A percentile compares a stretch with the other conserved stretches of the same genome.
Evolutionary conservation across 2,888 invertebrate species (phyloP).

Genomic region (Tipula vernalis): DNA sequence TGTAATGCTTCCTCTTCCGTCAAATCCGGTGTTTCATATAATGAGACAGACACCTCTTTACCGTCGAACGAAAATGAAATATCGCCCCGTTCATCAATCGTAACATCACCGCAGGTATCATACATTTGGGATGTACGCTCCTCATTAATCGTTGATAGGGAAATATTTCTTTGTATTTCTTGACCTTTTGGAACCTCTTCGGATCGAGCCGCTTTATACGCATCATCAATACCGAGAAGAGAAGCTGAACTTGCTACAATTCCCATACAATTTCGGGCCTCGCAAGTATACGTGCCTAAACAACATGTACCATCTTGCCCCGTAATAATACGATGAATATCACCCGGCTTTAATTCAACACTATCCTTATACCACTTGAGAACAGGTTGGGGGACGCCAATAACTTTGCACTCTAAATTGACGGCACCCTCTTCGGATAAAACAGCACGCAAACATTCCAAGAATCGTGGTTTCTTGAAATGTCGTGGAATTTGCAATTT

Average conservation of each 20-base stretch:
- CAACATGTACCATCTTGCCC: slow-evolving; percentile 85
- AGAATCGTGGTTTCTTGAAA: slow-evolving; percentile 76
- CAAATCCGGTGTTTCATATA: slow-evolving; percentile 84
- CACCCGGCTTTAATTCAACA: slow-evolving; percentile 76
- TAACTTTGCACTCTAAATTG: slow-evolving; percentile 84
- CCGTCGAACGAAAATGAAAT: slow-evolving; percentile 86
- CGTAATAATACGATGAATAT: slow-evolving; percentile 81
- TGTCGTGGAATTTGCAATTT: slow-evolving; percentile 76
- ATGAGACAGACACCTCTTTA: slow-evolving; percentile 79
- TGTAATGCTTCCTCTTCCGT: slow-evolving; percentile 86
- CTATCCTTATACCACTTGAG: slow-evolving; percentile 90
- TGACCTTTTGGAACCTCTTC: slow-evolving; percentile 35
- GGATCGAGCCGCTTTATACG: slow-evolving; percentile 41
- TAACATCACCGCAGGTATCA: slow-evolving; percentile 66
- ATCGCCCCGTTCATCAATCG: slow-evolving; percentile 70
- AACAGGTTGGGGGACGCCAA: slow-evolving; percentile 81
- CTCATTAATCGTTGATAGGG: slow-evolving; percentile 81
- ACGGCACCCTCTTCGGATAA: slow-evolving; percentile 74
- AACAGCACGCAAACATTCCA: slow-evolving; percentile 74
- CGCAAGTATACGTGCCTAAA: slow-evolving; percentile 80
- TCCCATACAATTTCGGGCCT: slow-evolving; percentile 86
- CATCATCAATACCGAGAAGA: slow-evolving; percentile 74
- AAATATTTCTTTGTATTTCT: slow-evolving; percentile 54
- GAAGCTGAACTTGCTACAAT: slow-evolving; percentile 80
- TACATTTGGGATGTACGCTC: slow-evolving; percentile 81